Conservation (phyloP, 2,113 vertebrate genomes). For the Tauraco erythrolophus region DNA sequence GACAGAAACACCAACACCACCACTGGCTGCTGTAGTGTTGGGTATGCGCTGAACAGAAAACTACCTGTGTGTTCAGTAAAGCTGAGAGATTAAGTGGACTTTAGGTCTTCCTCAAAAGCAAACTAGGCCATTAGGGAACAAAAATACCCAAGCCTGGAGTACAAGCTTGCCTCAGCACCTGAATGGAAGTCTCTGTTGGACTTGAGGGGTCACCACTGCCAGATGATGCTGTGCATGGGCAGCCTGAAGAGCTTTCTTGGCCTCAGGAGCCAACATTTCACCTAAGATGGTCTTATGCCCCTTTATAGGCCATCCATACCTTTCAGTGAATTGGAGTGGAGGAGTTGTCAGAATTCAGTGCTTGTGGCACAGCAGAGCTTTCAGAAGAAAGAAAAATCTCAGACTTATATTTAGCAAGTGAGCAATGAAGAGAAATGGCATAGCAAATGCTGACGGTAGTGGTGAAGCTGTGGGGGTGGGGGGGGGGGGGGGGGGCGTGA, state of each 20-base stretch:
- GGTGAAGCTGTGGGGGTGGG: conserved; percentile 42
- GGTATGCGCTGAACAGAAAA: background rate
- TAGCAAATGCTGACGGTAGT: conserved; percentile 37
- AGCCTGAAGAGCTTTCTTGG: background rate
- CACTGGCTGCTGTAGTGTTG: background rate
- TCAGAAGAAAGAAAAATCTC: conserved; percentile 27
- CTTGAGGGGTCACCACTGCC: background rate
- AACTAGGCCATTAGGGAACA: background rate
- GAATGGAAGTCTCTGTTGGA: background rate
- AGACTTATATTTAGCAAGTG: conserved; percentile 57
- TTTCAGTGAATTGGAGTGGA: background rate
- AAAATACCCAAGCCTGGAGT: background rate
- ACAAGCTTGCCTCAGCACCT: background rate
- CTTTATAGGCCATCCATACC: background rate
- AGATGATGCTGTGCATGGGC: no score
- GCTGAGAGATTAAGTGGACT: background rate
- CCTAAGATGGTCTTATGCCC: background rate
- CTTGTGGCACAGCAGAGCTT: background rate
- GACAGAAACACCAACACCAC: background rate
- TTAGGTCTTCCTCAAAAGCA: background rate
- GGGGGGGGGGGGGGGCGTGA: background rate
- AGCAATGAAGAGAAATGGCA: conserved; percentile 58
- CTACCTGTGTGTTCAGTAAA: background rate
- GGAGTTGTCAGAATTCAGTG: background rate
- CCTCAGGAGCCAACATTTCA: background rate